Evolutionary conservation across 1,140 invertebrate genomes (phyloP).

Genomic region (Tigriopus japonicus): DNA sequence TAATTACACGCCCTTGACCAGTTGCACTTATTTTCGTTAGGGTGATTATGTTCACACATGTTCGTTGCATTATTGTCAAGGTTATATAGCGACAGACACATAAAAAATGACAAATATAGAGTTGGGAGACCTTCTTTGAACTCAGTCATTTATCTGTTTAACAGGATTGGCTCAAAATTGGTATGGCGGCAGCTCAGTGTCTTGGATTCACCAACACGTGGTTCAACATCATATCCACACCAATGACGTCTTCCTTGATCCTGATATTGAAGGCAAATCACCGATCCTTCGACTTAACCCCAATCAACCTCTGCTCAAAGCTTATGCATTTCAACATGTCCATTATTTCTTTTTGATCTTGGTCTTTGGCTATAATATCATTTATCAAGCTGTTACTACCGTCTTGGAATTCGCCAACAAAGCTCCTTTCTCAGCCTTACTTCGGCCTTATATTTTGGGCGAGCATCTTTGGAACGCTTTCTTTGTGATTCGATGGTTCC

Average conservation of each 20-base stretch:
- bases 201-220: conserved; percentile 11
- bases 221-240: conserved; percentile 12
- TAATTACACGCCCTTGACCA: too few species aligned
- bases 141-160: too few species aligned
- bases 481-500: neutral
- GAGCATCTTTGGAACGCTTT: neutral
- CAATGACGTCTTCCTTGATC: conserved; percentile 6
- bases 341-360: neutral
- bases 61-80: too few species aligned
- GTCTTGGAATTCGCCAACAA: neutral
- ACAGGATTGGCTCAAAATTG: conserved; percentile 1
- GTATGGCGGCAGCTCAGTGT: conserved; percentile 5
- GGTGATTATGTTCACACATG: too few species aligned
- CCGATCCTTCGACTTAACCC: conserved; percentile 3
- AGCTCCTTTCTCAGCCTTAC: neutral
- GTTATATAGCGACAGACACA: too few species aligned
- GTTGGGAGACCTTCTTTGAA: too few species aligned
- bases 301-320: neutral
- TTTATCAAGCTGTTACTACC: neutral
- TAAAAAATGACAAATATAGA: too few species aligned
- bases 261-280: neutral
- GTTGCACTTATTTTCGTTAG: too few species aligned
- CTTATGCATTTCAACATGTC: neutral
- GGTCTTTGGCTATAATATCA: conserved; percentile 7
- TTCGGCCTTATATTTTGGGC: conserved; percentile 1